Conservation (phyloP, 2,797 vertebrate species). For the Malurus splendens region DNA sequence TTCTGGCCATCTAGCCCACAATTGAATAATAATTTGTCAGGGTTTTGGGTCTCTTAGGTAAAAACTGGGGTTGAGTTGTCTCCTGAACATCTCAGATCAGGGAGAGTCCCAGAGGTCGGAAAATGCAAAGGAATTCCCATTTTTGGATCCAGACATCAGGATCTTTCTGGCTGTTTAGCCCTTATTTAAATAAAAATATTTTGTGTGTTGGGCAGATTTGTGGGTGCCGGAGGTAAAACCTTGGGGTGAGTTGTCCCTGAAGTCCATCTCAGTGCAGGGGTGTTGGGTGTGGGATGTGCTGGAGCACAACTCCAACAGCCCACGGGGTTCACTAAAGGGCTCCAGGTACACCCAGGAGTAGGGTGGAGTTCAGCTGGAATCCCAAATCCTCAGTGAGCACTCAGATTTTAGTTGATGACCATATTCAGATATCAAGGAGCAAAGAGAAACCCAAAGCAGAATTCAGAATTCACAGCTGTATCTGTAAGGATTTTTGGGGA, state of each 20-base stretch:
- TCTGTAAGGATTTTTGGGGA: background rate
- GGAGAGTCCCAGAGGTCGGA: too few relatives aligned
- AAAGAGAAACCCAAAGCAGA: background rate
- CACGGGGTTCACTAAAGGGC: rapidly evolving
- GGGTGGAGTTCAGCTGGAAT: background rate
- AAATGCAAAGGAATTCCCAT: too few relatives aligned
- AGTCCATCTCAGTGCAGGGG: background rate
- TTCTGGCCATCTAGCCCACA: rapidly evolving
- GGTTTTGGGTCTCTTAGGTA: background rate
- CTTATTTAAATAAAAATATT: too few relatives aligned
- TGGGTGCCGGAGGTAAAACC: background rate
- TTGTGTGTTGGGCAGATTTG: too few relatives aligned
- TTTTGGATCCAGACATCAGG: too few relatives aligned
- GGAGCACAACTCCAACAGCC: background rate
- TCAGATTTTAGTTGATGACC: background rate
- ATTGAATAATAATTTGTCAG: background rate
- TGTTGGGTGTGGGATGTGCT: rapidly evolving
- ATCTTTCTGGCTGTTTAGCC: too few relatives aligned
- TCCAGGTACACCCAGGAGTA: rapidly evolving
- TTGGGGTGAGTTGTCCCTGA: rapidly evolving
- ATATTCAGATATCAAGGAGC: background rate
- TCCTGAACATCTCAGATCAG: too few relatives aligned
- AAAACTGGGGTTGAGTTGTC: background rate
- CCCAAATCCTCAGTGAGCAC: background rate
- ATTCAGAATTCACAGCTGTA: background rate